Percentiles rank a stretch among this genome's conserved stretches.
These are phyloP conservation scores for Psittacus erithacus DNA, from an alignment of 2,113 vertebrate genomes.

Conservation along the genomic window DNA sequence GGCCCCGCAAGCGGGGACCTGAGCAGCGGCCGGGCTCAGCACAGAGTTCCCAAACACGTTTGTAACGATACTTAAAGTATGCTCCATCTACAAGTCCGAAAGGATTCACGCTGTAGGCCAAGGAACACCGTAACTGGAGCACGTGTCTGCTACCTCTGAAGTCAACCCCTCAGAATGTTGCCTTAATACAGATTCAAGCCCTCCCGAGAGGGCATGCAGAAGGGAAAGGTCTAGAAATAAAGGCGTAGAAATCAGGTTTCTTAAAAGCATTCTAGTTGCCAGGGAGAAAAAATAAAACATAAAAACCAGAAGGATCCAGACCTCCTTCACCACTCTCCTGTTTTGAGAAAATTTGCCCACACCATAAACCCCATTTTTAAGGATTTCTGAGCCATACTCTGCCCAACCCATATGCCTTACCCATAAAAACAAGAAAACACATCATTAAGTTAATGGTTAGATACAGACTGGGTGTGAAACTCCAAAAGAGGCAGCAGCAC, in stretches of 20 bases:
- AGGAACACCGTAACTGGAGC: background rate
- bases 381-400: background rate
- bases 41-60: accelerated
- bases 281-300: background rate
- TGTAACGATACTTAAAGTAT: accelerated
- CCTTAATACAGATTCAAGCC: background rate
- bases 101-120: accelerated
- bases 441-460: too few relatives aligned
- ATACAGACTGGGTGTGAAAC: background rate
- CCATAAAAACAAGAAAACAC: background rate
- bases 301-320: accelerated
- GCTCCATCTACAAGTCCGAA: accelerated
- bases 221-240: background rate
- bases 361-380: background rate
- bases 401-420: background rate
- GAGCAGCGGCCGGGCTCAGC: background rate
- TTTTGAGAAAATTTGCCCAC: background rate
- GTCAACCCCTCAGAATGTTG: too few relatives aligned
- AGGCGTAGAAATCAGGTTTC: background rate
- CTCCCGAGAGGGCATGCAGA: accelerated
- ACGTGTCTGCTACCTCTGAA: background rate
- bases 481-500: background rate
- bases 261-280: background rate
- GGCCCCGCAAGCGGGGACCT: too few relatives aligned
- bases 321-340: background rate